Percentiles rank a stretch among this genome's conserved stretches.
phyloP scores from a whole-genome alignment of 2,797 vertebrate genomes.

The Coregonus ussuriensis region DNA sequence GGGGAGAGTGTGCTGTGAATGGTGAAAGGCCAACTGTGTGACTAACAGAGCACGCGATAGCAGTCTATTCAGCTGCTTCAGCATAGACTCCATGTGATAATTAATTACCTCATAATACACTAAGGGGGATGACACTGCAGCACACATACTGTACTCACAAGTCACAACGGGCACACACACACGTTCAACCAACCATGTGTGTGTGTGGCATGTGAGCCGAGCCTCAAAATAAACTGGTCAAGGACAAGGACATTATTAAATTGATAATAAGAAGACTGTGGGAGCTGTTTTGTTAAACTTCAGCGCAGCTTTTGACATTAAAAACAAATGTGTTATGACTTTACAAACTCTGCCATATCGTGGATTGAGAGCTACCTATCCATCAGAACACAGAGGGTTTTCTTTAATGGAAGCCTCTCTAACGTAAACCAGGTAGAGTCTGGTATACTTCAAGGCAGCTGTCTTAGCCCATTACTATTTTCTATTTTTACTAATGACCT shows the following conservation, averaged over 20 bases:
- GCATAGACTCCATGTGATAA: neutral
- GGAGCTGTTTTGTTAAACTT: too few species aligned
- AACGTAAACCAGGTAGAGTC: too few species aligned
- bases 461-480: too few species aligned
- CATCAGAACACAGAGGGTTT: too few species aligned
- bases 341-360: too few species aligned
- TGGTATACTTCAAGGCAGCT: too few species aligned
- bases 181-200: conserved; percentile 27
- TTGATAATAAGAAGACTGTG: too few species aligned
- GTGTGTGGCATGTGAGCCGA: neutral
- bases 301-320: too few species aligned
- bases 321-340: too few species aligned
- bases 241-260: neutral
- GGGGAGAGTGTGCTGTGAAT: neutral
- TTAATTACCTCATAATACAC: conserved; percentile 7
- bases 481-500: too few species aligned
- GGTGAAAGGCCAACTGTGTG: neutral
- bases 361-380: too few species aligned
- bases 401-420: too few species aligned
- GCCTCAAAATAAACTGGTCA: neutral
- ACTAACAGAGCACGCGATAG: neutral
- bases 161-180: conserved; percentile 15
- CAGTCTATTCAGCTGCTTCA: conserved; percentile 1
- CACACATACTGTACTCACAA: neutral
- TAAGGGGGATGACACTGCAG: neutral